Percentiles rank a stretch among this genome's conserved stretches.
phyloP scores from a whole-genome alignment of 30 jellyfish, hydroid and myxozoan species.

The Nemopilema nomurai region DNA sequence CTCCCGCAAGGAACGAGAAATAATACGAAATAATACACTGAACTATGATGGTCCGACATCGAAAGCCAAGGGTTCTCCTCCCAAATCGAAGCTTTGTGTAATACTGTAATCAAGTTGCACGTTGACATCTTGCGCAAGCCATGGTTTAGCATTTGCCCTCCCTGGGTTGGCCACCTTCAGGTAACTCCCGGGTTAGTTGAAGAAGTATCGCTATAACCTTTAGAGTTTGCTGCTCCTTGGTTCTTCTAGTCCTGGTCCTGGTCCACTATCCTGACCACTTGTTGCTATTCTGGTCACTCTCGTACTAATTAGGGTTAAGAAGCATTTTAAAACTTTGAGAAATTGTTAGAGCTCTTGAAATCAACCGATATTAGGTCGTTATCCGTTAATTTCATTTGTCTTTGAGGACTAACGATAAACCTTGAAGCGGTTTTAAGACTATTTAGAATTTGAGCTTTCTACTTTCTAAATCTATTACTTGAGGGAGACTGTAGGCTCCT shows the following conservation, averaged over 20 bases:
- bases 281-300: not conserved
- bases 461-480: too few relatives aligned
- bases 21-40: conserved; percentile 44
- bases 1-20: conserved; percentile 54
- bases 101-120: conserved; percentile 33
- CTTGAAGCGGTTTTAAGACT: not conserved
- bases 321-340: not conserved
- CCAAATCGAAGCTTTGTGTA: conserved; percentile 83
- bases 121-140: not conserved
- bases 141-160: not conserved
- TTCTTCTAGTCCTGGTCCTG: too few relatives aligned
- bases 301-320: not conserved
- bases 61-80: conserved; percentile 26
- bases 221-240: too few relatives aligned
- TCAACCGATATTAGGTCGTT: too few relatives aligned
- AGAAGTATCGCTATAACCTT: too few relatives aligned
- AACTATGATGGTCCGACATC: conserved; percentile 31
- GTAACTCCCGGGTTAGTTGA: too few relatives aligned
- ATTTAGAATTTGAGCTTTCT: too few relatives aligned
- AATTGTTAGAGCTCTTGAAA: too few relatives aligned
- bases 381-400: too few relatives aligned
- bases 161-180: too few relatives aligned
- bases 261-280: not conserved
- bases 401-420: too few relatives aligned
- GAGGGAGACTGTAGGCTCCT: too few relatives aligned